Percentiles rank a stretch among this genome's conserved stretches.
phyloP scores from a whole-genome alignment of 92 coral and sea anemone species.

The Paramuricea clavata region DNA sequence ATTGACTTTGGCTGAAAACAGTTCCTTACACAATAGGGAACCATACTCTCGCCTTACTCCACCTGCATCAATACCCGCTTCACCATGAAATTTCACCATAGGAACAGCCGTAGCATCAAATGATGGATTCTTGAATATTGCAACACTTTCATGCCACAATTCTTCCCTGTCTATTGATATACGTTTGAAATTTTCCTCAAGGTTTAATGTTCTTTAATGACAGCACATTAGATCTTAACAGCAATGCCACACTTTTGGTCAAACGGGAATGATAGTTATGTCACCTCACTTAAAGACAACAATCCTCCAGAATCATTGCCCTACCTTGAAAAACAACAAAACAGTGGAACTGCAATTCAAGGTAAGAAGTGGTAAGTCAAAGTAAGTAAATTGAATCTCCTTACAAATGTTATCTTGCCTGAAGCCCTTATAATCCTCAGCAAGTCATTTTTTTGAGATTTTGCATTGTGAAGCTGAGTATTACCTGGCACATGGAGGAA shows the following conservation, averaged over 20 bases:
- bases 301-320: too few relatives aligned
- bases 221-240: conserved; percentile 37
- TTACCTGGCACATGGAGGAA: conserved; percentile 33
- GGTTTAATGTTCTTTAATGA: conserved; percentile 37
- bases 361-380: too few relatives aligned
- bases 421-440: conserved; percentile 23
- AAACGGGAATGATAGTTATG: too few relatives aligned
- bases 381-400: too few relatives aligned
- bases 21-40: conserved; percentile 11
- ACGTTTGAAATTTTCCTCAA: conserved; percentile 54
- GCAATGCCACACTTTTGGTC: background rate
- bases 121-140: conserved; percentile 38
- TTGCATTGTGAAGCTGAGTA: background rate
- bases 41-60: conserved; percentile 70
- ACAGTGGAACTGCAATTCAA: too few relatives aligned
- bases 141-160: conserved; percentile 58
- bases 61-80: conserved; percentile 49
- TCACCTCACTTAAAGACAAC: too few relatives aligned
- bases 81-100: conserved; percentile 20
- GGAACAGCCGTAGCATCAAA: conserved; percentile 55
- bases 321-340: too few relatives aligned
- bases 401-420: conserved; percentile 24
- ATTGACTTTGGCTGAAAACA: background rate
- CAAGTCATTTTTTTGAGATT: background rate
- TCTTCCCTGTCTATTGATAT: conserved; percentile 42